A percentile compares a stretch with the other conserved stretches of the same genome.
Evolutionary conservation across 2,797 vertebrate species (phyloP).

Genomic region (Eupleurogrammus muticus): DNA sequence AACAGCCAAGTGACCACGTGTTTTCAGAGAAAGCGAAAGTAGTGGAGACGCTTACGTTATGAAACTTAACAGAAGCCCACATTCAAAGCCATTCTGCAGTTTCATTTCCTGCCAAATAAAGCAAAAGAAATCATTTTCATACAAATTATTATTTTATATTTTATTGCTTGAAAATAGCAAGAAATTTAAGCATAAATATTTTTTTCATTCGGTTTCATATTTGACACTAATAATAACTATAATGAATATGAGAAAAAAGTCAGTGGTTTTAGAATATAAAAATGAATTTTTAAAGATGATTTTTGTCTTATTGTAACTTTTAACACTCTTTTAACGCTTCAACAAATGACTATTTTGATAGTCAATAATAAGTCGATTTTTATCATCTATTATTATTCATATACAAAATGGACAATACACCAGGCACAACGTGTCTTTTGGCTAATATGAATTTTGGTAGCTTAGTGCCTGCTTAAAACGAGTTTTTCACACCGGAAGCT

Average conservation of each 20-base stretch:
- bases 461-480: not conserved
- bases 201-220: not conserved
- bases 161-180: too few species aligned
- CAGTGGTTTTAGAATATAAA: too few species aligned
- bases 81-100: fast-evolving
- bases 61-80: slow-evolving; percentile 48
- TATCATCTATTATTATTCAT: not conserved
- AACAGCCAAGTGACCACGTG: slow-evolving; percentile 75
- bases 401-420: not conserved
- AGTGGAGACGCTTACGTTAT: not conserved
- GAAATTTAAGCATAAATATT: too few species aligned
- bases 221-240: not conserved
- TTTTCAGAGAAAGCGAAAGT: slow-evolving; percentile 84
- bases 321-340: too few species aligned
- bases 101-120: not conserved
- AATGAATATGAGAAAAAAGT: too few species aligned
- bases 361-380: too few species aligned
- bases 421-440: not conserved
- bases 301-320: too few species aligned
- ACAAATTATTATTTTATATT: not conserved
- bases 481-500: too few species aligned
- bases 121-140: not conserved
- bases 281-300: too few species aligned
- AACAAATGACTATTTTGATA: too few species aligned
- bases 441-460: not conserved